Evolutionary conservation across 2,113 vertebrate genomes (phyloP), one percentile per base, ranked within the genome.

Genomic region (Tonatia bakeri): DNA sequence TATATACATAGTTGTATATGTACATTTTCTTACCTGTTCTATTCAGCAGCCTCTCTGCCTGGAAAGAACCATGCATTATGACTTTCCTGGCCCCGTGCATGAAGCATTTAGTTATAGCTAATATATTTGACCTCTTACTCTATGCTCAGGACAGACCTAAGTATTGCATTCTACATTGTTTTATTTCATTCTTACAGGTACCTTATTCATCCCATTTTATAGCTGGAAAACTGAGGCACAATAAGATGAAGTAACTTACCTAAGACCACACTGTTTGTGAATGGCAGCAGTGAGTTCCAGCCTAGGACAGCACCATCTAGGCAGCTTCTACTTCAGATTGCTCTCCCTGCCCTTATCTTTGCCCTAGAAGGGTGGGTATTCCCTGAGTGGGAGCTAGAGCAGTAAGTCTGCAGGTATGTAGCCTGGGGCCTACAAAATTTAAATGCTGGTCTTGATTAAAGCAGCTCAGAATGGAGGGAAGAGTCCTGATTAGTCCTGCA

Each of bases 381-480:
- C 22, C 69, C 33, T 28, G 24, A 76, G 15, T n/a, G 22, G 38
- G 14, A 92, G 40, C 52, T 15, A 84, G 70, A 40, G 5, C 16
- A 84, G n/a, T 36, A 7, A 56, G 52, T 82, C 31, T 36, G 54
- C 6, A 33, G 65, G 12, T 85, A 19, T 40, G 8, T 5, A 79
- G 4, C 26, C 33, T 59, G 28, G 22, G 45, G 26, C 36, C 40
- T 67, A 38, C 38, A 70, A 85, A 31, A 1, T 79, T 26, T 82
- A 40, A 81, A 90, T 38, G 4, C 6, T 40, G 8, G 33, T 81
- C 50, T 72, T 92, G 3, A 17, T 65, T 73, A 95, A 93, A 90
- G 24, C 31, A 75, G 76, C 31, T 95, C 16, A 87, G 91, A 97
- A 90, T 75, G 61, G 50, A 86, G 10, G 65, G 33, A 77, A 94